These are phyloP conservation scores for Graptemys geographica DNA, from an alignment of 2,797 vertebrate genomes.

Conservation along the genomic window DNA sequence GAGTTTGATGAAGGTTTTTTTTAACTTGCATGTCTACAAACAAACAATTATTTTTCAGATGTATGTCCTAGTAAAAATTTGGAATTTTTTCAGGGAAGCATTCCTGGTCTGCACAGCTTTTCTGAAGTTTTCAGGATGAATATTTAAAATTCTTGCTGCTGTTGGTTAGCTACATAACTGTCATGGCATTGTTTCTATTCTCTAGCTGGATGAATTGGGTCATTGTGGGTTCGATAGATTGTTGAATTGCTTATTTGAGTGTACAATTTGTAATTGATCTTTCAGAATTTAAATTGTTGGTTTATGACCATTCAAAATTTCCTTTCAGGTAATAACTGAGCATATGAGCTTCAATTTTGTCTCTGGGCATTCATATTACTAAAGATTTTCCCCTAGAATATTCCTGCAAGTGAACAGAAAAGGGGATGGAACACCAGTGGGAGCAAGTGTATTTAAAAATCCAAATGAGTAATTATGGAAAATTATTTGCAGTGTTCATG, in stretches of 20 bases:
- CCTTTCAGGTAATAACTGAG: conserved; percentile 30
- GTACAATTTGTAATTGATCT: conserved; percentile 60
- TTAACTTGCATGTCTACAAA: neutral
- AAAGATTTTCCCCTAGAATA: neutral
- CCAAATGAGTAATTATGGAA: neutral
- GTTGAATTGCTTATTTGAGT: conserved; percentile 33
- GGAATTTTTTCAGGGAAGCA: neutral
- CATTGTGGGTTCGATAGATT: neutral
- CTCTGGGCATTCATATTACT: conserved; percentile 30
- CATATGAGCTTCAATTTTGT: conserved; percentile 29
- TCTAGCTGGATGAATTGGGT: neutral
- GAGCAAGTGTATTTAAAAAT: conserved; percentile 19
- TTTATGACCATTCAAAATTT: conserved; percentile 23
- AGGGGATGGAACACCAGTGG: neutral
- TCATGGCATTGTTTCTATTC: neutral
- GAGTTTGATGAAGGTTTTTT: neutral
- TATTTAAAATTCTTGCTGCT: neutral
- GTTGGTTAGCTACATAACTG: neutral
- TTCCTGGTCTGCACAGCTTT: neutral
- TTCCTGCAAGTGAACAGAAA: neutral
- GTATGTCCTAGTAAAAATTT: neutral
- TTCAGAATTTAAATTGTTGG: conserved; percentile 40
- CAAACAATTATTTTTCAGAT: neutral
- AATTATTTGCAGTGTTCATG: neutral
- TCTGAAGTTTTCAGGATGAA: neutral